A percentile compares a stretch with the other conserved stretches of the same genome.
Conservation (phyloP, 35 echinoderm and acorn worm genomes). For the Eucidaris tribuloides region DNA sequence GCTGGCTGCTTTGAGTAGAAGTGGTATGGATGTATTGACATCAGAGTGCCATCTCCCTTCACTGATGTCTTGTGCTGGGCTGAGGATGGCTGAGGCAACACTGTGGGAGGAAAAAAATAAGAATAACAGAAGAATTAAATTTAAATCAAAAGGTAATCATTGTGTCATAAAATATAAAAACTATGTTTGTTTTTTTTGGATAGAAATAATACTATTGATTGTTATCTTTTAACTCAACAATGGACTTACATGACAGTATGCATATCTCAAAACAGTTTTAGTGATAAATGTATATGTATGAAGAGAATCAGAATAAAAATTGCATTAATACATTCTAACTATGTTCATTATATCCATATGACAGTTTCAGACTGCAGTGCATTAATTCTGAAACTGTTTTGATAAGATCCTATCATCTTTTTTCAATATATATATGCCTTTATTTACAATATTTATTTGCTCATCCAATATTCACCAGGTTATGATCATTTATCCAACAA, state of each 20-base stretch:
- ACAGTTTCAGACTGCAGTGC: no score
- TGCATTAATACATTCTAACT: no score
- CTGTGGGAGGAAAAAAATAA: constrained; percentile 33
- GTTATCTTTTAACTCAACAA: not conserved
- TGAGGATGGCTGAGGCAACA: constrained; percentile 73
- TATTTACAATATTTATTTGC: no score
- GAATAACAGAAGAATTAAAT: not conserved
- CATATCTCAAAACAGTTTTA: not conserved
- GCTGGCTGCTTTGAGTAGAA: constrained; percentile 59
- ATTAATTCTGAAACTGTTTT: no score
- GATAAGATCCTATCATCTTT: no score
- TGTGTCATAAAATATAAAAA: no score
- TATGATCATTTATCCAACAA: no score
- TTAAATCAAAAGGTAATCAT: not conserved
- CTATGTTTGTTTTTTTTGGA: not conserved
- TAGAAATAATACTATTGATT: not conserved
- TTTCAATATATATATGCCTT: no score
- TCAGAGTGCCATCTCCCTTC: constrained; percentile 64
- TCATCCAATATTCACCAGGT: no score
- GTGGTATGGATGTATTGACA: constrained; percentile 53
- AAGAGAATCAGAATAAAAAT: not conserved
- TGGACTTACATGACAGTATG: not conserved
- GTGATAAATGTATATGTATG: not conserved
- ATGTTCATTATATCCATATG: no score
- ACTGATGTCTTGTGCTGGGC: constrained; percentile 51